Percentiles rank a stretch among this genome's conserved stretches.
phyloP scores from a whole-genome alignment of 2,113 vertebrate genomes.

The Blennius ocellaris region DNA sequence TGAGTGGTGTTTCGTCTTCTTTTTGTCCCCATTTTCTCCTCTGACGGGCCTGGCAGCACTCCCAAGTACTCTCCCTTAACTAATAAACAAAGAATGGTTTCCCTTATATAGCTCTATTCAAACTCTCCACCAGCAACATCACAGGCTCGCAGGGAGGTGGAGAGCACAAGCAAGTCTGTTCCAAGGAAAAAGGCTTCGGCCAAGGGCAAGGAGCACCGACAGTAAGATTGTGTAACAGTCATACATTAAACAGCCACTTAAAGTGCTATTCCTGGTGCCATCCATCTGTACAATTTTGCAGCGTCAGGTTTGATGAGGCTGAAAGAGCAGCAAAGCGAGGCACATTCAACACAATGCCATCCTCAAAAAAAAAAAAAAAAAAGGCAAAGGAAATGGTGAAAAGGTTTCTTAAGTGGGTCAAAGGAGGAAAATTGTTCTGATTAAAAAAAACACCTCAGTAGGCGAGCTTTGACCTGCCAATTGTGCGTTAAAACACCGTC shows the following conservation, averaged over 20 bases:
- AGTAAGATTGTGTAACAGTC: constrained; percentile 56
- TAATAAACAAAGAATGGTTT: constrained; percentile 82
- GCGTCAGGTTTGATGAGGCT: constrained; percentile 23
- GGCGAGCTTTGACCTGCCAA: neutral
- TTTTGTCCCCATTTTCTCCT: constrained; percentile 59
- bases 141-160: constrained; percentile 38
- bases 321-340: constrained; percentile 19
- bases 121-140: constrained; percentile 53
- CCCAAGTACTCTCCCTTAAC: constrained; percentile 68
- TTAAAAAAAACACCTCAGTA: neutral
- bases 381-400: neutral
- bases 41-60: constrained; percentile 69
- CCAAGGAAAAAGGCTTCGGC: constrained; percentile 54
- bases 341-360: neutral
- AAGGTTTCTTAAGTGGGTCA: too few species aligned
- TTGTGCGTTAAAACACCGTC: constrained; percentile 3
- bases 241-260: constrained; percentile 67
- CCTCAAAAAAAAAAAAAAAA: neutral
- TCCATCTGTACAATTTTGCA: constrained; percentile 53
- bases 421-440: neutral
- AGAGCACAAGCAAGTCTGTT: constrained; percentile 21
- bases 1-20: constrained; percentile 59
- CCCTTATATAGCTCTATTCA: constrained; percentile 80
- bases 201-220: constrained; percentile 53
- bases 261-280: constrained; percentile 60